Evolutionary conservation across 2,888 invertebrate genomes (phyloP).

Genomic region (Dioctria rufipes): DNA sequence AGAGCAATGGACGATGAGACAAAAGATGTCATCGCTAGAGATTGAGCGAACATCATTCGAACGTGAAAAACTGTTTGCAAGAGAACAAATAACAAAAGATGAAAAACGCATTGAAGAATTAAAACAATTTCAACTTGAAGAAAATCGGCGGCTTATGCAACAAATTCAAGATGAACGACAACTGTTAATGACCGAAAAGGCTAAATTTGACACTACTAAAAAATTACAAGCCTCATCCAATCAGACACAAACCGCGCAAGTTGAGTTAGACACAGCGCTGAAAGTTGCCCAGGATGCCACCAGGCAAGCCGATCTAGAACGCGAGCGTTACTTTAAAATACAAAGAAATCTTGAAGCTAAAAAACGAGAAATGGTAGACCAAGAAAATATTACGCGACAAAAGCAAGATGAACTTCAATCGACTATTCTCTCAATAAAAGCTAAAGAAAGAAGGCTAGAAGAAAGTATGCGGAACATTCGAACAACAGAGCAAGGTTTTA

Average conservation of each 20-base stretch:
- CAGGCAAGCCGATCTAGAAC: conserved; percentile 68
- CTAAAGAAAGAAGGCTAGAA: conserved; percentile 65
- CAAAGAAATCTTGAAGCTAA: conserved; percentile 68
- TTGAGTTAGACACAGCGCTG: conserved; percentile 68
- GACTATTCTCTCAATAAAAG: conserved; percentile 64
- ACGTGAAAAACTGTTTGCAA: conserved; percentile 66
- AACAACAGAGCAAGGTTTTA: conserved; percentile 65
- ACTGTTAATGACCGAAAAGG: conserved; percentile 65
- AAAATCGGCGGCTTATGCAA: conserved; percentile 65
- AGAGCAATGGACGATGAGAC: conserved; percentile 69
- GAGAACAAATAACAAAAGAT: conserved; percentile 68
- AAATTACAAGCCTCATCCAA: conserved; percentile 62
- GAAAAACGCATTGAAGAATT: conserved; percentile 68
- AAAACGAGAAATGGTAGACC: conserved; percentile 67
- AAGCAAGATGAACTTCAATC: conserved; percentile 68
- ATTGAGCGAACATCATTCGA: conserved; percentile 68
- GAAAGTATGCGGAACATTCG: conserved; percentile 64
- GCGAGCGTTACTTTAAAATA: conserved; percentile 66
- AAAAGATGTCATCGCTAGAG: conserved; percentile 68
- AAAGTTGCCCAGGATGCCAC: conserved; percentile 69
- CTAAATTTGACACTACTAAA: conserved; percentile 66
- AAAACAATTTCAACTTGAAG: conserved; percentile 66
- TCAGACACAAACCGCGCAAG: conserved; percentile 64
- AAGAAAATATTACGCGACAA: conserved; percentile 65
- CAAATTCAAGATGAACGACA: conserved; percentile 68